Percentiles rank a stretch among this genome's conserved stretches.
Conservation (phyloP, 2,888 invertebrate genomes). For the Dolichopus griseipennis region DNA sequence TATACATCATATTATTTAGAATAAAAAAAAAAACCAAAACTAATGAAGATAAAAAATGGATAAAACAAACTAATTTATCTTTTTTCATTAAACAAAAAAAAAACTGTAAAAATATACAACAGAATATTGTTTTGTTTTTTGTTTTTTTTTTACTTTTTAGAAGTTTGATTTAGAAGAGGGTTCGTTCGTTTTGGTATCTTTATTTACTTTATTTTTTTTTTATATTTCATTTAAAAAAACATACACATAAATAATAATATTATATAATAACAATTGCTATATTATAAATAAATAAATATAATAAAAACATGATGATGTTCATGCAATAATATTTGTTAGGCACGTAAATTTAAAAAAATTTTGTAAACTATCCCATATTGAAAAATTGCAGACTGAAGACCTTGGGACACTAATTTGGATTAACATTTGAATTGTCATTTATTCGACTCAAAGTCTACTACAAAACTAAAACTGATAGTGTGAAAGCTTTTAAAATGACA, state of each 20-base stretch:
- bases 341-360: neutral
- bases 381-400: too few relatives aligned
- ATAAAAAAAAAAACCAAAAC: neutral
- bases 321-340: neutral
- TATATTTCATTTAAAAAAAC: too few relatives aligned
- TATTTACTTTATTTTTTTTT: neutral
- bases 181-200: neutral
- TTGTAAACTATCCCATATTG: too few relatives aligned
- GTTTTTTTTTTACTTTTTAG: neutral
- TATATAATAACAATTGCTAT: neutral
- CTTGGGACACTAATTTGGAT: too few relatives aligned
- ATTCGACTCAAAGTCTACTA: too few relatives aligned
- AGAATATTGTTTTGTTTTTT: too few relatives aligned
- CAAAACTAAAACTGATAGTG: too few relatives aligned
- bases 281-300: neutral
- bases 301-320: neutral
- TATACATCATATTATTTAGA: too few relatives aligned
- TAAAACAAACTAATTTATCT: slow-evolving; percentile 4
- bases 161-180: neutral
- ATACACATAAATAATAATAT: neutral
- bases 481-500: too few relatives aligned
- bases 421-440: too few relatives aligned
- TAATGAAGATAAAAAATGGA: slow-evolving; percentile 6
- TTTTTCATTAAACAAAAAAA: neutral
- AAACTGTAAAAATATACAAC: too few relatives aligned